A percentile compares a stretch with the other conserved stretches of the same genome.
Conservation (phyloP, 2,888 invertebrate species). For the Coenonympha glycerion region DNA sequence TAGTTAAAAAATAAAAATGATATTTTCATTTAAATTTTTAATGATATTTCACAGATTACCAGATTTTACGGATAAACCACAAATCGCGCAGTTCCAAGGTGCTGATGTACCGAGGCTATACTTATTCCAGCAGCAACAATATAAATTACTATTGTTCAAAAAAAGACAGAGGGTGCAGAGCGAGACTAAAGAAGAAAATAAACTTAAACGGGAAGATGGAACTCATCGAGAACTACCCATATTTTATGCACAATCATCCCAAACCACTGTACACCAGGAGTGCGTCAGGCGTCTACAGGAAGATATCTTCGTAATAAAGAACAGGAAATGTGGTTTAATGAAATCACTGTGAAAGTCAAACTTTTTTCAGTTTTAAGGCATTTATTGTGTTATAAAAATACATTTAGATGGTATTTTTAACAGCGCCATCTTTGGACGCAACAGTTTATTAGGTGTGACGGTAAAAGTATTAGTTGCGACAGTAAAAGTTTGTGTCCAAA, state of each 20-base stretch:
- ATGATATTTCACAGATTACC: not conserved
- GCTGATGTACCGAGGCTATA: constrained; percentile 4
- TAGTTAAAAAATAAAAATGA: too few species aligned
- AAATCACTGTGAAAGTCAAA: too few species aligned
- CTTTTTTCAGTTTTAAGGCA: too few species aligned
- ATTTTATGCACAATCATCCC: constrained; percentile 36
- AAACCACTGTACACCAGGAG: constrained; percentile 26
- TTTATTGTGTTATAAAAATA: too few species aligned
- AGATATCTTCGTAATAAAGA: constrained; percentile 5
- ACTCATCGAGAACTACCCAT: not conserved
- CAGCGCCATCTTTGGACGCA: too few species aligned
- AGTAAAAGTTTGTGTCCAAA: too few species aligned
- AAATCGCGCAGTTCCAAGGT: too few species aligned
- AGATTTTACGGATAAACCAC: constrained; percentile 5
- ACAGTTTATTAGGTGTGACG: too few species aligned
- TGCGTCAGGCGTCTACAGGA: constrained; percentile 14
- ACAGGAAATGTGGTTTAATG: too few species aligned
- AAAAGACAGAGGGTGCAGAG: constrained; percentile 16
- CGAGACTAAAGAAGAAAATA: constrained; percentile 18
- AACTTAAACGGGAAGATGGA: constrained; percentile 25
- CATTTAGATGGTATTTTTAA: too few species aligned
- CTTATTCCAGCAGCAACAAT: constrained; percentile 13
- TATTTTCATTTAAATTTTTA: too few species aligned
- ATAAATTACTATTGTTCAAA: constrained; percentile 14
- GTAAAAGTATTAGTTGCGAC: too few species aligned